Evolutionary conservation across 2,797 vertebrate species (phyloP).

Genomic region (Halcyon leucocephala): DNA sequence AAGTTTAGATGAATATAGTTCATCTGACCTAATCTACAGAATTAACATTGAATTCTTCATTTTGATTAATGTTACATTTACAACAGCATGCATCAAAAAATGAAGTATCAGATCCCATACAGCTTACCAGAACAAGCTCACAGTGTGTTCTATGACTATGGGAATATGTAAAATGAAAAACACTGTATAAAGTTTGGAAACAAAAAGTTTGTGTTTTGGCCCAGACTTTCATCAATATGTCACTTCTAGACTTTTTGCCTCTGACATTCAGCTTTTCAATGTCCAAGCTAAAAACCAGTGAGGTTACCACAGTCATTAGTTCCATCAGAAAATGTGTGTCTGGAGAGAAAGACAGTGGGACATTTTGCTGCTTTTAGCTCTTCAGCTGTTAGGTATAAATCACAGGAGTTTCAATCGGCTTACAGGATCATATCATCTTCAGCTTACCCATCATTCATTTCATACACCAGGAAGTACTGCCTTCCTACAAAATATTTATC

Average conservation of each 20-base stretch:
- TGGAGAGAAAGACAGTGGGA: not conserved
- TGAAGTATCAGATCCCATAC: not conserved
- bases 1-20: not conserved
- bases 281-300: not conserved
- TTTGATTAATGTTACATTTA: not conserved
- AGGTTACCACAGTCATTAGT: not conserved
- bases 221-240: not conserved
- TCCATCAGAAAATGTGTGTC: not conserved
- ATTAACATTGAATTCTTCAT: not conserved
- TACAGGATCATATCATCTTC: not conserved
- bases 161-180: not conserved
- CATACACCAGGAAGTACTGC: not conserved
- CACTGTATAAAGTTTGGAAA: not conserved
- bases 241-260: not conserved
- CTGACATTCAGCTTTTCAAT: not conserved
- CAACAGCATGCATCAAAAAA: not conserved
- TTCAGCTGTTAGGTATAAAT: not conserved
- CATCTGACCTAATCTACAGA: not conserved
- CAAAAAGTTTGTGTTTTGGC: not conserved
- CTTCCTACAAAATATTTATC: not conserved
- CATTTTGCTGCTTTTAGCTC: not conserved
- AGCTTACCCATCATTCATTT: not conserved
- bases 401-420: not conserved
- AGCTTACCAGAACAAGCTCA: not conserved
- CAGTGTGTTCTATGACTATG: not conserved